Evolutionary conservation across 2,797 vertebrate species (phyloP), one percentile per base, ranked within the genome.

Genomic region (Siniperca scherzeri): DNA sequence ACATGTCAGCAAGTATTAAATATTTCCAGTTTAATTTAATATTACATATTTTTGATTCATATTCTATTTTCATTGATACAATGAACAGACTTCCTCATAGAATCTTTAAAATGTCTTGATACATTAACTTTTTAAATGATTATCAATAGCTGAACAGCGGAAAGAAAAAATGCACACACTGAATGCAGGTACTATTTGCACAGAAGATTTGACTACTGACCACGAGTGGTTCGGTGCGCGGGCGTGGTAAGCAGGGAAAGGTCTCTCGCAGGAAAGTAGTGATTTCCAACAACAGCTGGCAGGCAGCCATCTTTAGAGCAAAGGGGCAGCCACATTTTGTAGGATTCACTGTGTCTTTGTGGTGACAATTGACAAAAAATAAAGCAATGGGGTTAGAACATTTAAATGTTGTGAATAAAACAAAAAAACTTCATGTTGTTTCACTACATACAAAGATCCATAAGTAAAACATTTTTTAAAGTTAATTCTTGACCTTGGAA

Each of bases 311-410:
- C 95, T 99, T 99, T 80, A 99, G 95, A 25, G 99, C 98, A 91
- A 99, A 99, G 40, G 99, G 99, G 85, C 99, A 99, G 88, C 97
- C 97, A 21, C 99, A 99, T 92, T 99, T 99, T 38, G 98, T 99
- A 2, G 99, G 99, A 89, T 99, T 99, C 84, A 99, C 99, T 6
- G 98, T 99, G 93, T 98, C 99, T 99, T 92, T 71, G 61, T 67
- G 87, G 36, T 52, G 19, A 30, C 48, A 76, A 80, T 7, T 17
- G 22, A 62, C 17, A 5, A 13, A 14, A 67, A 75, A 71, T 16
- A 57, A 56, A 78, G 33, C 0, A 40, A n/a, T 12, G 10, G 25
- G 36, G 55, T 73, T 12, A 53, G 46, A 48, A 48, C 46, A 42
- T 12, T 36, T 36, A 36, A 36, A 42, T 42, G 40, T 25, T 55